Base-by-base conservation (phyloP, 1,140 invertebrate genomes). In the Brachionus sp. region DNA sequence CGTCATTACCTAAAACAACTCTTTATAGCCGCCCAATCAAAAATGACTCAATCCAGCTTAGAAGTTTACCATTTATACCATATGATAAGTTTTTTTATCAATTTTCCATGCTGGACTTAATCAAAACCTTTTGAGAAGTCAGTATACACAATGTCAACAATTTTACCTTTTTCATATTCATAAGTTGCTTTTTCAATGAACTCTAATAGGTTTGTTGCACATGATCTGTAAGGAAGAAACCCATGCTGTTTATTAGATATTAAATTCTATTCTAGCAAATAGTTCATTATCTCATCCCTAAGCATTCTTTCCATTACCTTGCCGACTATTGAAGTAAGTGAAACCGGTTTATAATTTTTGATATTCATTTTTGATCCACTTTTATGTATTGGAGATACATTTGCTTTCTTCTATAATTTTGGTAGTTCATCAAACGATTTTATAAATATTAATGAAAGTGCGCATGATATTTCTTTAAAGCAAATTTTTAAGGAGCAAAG, bases 321-420 rank as follows among this genome's bases (percentile, higher is more conserved):
- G 35, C 70, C 16, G 16, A 77, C 39, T 19, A 77, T 77, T 29
- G 1, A 77, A 29, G 73, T 77, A 12, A 77, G 23, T 16, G 19
- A 46, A 46, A 84, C 42, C 33, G 82, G 84, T 37, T 70, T 44
- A 50, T 84, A 83, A 50, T 84, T 84, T 23, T 12, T 33, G 13
- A 37, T 66, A 3, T 44, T 3, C 33, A 16, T 16, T 16, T 62
- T 64, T 9, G 35, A 46, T 16, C 82, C 70, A 62, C 25, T 77
- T 53, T 84, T 84, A 66, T 57, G 62, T 5, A 84, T 16, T 66
- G 84, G 57, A 42, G 62, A 35, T 12, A 84, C 39, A 66, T 68
- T 77, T 29, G 82, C 82, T 13, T 42, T n/a, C 29, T 70, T 70
- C 66, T 25, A 84, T 10, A 44, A 19, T 39, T 29, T 42, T n/a